Conservation (phyloP, 1,140 invertebrate genomes). For the Homalodisca vitripennis region DNA sequence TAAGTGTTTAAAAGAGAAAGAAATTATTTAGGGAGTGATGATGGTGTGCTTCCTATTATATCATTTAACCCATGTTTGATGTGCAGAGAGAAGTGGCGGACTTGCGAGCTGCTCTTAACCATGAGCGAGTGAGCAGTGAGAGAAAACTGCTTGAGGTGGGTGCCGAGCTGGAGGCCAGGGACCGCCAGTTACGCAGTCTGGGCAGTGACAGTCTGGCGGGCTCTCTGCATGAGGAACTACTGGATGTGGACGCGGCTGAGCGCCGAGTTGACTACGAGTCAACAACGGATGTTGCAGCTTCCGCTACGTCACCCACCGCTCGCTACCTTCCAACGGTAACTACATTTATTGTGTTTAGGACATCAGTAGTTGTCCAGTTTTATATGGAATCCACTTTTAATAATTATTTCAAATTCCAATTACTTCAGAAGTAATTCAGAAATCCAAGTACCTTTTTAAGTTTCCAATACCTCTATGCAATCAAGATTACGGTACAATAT, state of each 20-base stretch:
- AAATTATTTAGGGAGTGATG: not conserved
- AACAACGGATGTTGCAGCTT: conserved; percentile 22
- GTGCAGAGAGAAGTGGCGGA: not conserved
- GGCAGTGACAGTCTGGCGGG: not conserved
- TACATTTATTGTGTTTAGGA: not conserved
- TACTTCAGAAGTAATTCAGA: too few species aligned
- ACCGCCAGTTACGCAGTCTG: not conserved
- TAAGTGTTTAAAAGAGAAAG: too few species aligned
- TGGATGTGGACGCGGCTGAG: not conserved
- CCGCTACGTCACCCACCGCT: not conserved
- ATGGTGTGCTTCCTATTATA: not conserved
- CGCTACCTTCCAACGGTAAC: not conserved
- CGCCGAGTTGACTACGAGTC: conserved; percentile 9
- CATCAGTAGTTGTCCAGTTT: too few species aligned
- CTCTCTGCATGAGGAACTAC: conserved; percentile 1
- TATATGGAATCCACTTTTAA: too few species aligned
- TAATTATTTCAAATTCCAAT: too few species aligned
- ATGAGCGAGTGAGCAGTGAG: not conserved
- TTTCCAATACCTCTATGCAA: too few species aligned
- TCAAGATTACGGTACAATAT: too few species aligned
- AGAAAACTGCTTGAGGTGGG: not conserved
- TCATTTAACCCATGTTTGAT: too few species aligned
- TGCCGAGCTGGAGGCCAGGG: not conserved
- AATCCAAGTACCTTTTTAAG: too few species aligned
- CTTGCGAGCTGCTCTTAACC: not conserved